Percentiles rank a stretch among this genome's conserved stretches.
These are phyloP conservation scores for Falcunculus frontatus DNA, from an alignment of 2,113 vertebrate species.

Conservation along the genomic window DNA sequence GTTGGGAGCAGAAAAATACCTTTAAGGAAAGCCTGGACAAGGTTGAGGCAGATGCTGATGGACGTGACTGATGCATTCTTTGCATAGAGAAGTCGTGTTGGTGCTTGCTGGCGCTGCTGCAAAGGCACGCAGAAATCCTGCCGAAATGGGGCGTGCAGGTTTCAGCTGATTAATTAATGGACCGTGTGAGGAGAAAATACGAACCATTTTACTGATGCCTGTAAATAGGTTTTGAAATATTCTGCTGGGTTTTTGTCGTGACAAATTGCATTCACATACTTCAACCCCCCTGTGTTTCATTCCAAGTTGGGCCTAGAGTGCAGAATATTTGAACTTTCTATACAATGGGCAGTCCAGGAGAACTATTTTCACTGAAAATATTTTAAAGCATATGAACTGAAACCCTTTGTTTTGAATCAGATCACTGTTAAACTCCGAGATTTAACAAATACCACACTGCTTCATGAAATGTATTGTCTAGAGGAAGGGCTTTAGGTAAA, in stretches of 20 bases:
- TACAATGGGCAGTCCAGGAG: background rate
- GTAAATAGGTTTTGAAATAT: background rate
- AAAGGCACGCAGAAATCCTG: slow-evolving; percentile 21
- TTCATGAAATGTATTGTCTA: background rate
- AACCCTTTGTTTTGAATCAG: background rate
- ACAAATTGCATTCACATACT: background rate
- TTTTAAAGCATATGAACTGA: background rate
- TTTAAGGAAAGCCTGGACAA: background rate
- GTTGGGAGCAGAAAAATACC: background rate
- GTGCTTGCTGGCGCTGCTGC: background rate
- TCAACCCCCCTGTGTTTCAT: background rate
- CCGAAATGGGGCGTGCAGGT: slow-evolving; percentile 22
- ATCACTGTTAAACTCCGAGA: background rate
- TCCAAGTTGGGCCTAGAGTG: background rate
- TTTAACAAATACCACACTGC: background rate
- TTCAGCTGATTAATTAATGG: slow-evolving; percentile 19
- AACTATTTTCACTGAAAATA: background rate
- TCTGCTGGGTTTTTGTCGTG: background rate
- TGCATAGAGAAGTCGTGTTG: slow-evolving; percentile 22
- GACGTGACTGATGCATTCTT: background rate
- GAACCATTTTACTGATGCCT: background rate
- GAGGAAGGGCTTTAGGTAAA: background rate
- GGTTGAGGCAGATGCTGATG: background rate
- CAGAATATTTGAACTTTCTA: background rate
- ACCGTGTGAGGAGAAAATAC: background rate